Base-by-base conservation (phyloP, 2,888 invertebrate genomes). In the Synanthedon andrenaeformis region DNA sequence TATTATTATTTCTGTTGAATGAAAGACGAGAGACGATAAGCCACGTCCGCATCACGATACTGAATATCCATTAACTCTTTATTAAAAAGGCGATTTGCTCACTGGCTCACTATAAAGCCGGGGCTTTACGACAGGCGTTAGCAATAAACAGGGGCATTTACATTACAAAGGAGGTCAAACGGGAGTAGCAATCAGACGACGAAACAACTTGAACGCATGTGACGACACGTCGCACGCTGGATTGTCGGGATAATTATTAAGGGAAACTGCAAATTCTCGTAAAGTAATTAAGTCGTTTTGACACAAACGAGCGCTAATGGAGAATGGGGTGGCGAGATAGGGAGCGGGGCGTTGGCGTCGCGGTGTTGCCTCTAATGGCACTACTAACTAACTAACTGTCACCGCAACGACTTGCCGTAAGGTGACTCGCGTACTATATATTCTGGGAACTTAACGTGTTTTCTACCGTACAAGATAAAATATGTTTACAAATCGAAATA, bases 331-430 rank as follows among this genome's bases (percentile, higher is more conserved):
- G 64, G 68, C 60, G 65, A 70, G 74, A 72, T 67, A 69, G 70
- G 69, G 66, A 66, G 69, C 59, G 73, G 67, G 66, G 65, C 59
- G 71, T 64, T 67, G 66, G 65, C 59, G 71, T 64, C 67, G 67
- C 69, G 72, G 70, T 69, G 69, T 67, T 66, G 66, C 69, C 73
- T 71, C 74, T 79, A 81, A 81, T 80, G 76, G 76, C 76, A 74
- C 79, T 76, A 79, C 79, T 80, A 77, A 76, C 77, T 74, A 77
- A 79, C 75, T 79, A 78, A 81, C 74, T 75, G 77, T 76, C 73
- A 70, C 79, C 79, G 65, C 77, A 80, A 75, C 76, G 74, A 71
- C 70, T 72, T 67, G 67, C 67, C 62, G 62, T 67, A 68, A 59
- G 68, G 66, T 68, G 64, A 62, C 63, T 64, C 66, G 67, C 61